Evolutionary conservation across 2,797 vertebrate genomes (phyloP).

Genomic region (Hemibagrus guttatus): DNA sequence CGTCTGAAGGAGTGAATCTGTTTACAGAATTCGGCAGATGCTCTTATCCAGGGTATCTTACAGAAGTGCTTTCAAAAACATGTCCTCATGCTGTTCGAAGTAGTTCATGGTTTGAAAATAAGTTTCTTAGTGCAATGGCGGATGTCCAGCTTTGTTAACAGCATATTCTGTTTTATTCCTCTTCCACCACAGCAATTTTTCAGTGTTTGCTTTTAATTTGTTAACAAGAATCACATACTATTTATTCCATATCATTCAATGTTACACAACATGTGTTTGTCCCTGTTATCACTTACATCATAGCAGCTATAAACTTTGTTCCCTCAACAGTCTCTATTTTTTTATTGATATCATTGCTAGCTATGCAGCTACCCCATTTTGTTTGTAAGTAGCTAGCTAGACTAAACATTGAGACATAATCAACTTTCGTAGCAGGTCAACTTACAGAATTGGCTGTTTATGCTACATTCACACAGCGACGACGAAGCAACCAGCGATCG

Average conservation of each 20-base stretch:
- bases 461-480: no score
- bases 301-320: not conserved
- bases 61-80: conserved; percentile 1
- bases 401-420: not conserved
- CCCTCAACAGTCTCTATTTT: not conserved
- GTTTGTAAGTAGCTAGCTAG: not conserved
- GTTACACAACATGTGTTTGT: not conserved
- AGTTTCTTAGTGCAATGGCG: not conserved
- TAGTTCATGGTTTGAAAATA: not conserved
- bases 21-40: not conserved
- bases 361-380: not conserved
- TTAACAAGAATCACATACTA: not conserved
- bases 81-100: not conserved
- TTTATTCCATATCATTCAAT: not conserved
- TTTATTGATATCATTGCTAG: not conserved
- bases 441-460: not conserved
- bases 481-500: no score
- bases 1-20: not conserved
- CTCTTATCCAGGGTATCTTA: not conserved
- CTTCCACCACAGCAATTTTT: not conserved
- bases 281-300: not conserved
- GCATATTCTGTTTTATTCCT: not conserved
- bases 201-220: not conserved
- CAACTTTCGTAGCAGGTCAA: not conserved
- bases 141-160: not conserved